Conservation (phyloP, 1,140 invertebrate genomes). For the Calosoma granatense region DNA sequence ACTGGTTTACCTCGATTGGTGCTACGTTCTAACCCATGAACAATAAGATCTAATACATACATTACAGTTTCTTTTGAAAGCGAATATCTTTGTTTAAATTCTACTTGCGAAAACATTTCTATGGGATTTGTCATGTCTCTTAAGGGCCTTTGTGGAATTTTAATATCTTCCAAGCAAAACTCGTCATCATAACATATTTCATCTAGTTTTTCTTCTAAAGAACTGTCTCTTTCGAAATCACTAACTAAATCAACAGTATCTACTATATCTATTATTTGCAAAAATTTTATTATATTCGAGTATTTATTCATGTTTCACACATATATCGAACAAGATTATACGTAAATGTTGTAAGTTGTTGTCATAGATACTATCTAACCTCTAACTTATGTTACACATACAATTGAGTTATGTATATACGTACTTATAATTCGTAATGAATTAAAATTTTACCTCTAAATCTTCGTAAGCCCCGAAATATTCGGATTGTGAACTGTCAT, state of each 20-base stretch:
- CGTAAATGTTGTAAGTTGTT: too few species aligned
- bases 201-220: background rate
- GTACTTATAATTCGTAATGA: background rate
- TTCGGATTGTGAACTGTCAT: too few species aligned
- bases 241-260: background rate
- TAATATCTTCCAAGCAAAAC: background rate
- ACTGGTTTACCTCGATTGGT: background rate
- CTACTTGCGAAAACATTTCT: background rate
- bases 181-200: background rate
- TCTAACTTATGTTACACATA: too few species aligned
- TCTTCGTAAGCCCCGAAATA: slow-evolving; percentile 46
- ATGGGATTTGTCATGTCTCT: background rate
- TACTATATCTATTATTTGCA: background rate
- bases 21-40: background rate
- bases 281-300: background rate
- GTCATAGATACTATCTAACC: too few species aligned
- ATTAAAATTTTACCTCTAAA: slow-evolving; percentile 34
- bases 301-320: background rate
- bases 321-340: background rate
- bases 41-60: background rate
- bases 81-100: background rate
- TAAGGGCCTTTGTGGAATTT: background rate
- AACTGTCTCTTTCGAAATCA: background rate
- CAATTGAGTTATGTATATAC: background rate
- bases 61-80: slow-evolving; percentile 1